These are phyloP conservation scores for Chrysocyon brachyurus DNA, from an alignment of 2,797 vertebrate genomes.

Conservation along the genomic window DNA sequence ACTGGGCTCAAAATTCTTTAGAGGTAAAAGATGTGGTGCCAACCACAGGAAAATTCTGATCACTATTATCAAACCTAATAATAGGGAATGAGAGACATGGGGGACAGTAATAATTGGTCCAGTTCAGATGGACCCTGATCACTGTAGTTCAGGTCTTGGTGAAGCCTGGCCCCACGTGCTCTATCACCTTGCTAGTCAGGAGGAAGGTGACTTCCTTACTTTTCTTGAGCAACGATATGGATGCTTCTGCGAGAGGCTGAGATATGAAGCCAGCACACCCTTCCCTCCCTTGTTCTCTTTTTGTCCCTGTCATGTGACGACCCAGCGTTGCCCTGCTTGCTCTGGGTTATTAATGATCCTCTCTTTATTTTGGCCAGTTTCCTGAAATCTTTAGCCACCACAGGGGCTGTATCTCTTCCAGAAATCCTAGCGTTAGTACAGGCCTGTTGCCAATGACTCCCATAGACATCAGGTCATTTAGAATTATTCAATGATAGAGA, in stretches of 20 bases:
- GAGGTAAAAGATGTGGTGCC: neutral
- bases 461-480: slow-evolving; percentile 57
- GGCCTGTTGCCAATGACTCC: slow-evolving; percentile 64
- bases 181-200: neutral
- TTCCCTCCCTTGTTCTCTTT: neutral
- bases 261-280: neutral
- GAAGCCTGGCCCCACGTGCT: neutral
- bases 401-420: slow-evolving; percentile 61
- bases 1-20: neutral
- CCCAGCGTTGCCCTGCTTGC: neutral
- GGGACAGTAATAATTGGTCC: neutral
- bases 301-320: neutral
- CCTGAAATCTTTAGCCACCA: slow-evolving; percentile 59
- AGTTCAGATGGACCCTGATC: neutral
- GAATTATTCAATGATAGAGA: neutral
- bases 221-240: neutral
- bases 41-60: neutral
- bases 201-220: neutral
- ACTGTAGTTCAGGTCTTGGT: neutral
- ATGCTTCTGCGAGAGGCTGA: neutral
- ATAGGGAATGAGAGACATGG: neutral
- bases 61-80: slow-evolving; percentile 5
- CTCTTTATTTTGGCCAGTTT: slow-evolving; percentile 66
- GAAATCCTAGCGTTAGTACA: slow-evolving; percentile 43
- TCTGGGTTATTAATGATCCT: slow-evolving; percentile 55